Base-by-base conservation (phyloP, 2,113 vertebrate species). In the Pseudonaja textilis region DNA sequence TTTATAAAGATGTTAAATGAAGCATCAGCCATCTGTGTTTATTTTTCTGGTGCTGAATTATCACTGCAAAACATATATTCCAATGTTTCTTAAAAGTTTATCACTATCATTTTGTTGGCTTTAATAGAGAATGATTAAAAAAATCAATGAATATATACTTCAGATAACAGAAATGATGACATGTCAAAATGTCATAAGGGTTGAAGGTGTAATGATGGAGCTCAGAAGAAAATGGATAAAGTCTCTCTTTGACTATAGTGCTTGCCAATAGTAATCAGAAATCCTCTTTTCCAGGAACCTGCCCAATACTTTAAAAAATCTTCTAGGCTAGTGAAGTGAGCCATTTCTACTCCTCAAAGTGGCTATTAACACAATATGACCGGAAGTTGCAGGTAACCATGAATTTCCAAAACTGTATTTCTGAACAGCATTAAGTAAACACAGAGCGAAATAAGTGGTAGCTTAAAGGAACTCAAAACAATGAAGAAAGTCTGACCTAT, bases 161-260 rank as follows among this genome's bases (percentile, higher is more conserved):
- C 89, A 96, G 94, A 97, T 97, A 94, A 96, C 96, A 95, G 94
- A 97, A 97, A 96, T 96, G 93, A 96, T 96, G 95, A 95, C 96
- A 96, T 96, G 96, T 97, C 97, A 97, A 97, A 97, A 96, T 97
- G 97, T 97, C 97, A 97, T 39, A 96, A 93, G 91, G 94, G 39
- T 86, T 96, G 97, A 98, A 96, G 96, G 93, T 94, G 95, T 97
- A 97, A 97, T 97, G 94, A 97, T 91, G 97, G 95, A 95, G 92
- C 87, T 39, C 34, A 81, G 64, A 94, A 96, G 96, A 96, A 96
- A 96, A 90, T 93, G 47, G 42, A 93, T 95, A 74, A 97, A 96
- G 95, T 96, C 96, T 96, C 93, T 94, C 47, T 96, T 96, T 97
- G 96, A 94, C 92, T 96, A 61, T 81, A 93, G 91, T 92, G 93